Conservation (phyloP, 2,113 vertebrate species). For the Vireo altiloquus region DNA sequence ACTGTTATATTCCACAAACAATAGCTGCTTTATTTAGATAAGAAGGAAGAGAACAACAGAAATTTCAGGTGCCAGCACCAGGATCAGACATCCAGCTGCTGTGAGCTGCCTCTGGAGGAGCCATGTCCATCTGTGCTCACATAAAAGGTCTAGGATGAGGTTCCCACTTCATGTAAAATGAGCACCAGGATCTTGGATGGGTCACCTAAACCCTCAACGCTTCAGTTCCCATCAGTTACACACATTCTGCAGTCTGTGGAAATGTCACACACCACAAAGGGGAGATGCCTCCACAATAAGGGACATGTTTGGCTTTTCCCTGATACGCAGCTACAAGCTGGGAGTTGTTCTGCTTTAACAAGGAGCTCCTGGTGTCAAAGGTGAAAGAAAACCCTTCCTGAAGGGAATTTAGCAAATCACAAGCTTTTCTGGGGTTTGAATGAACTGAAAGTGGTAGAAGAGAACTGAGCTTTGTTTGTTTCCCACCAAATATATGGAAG, state of each 20-base stretch:
- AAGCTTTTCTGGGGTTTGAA: neutral
- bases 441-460: neutral
- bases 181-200: neutral
- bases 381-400: neutral
- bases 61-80: neutral
- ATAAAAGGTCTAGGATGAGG: neutral
- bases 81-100: neutral
- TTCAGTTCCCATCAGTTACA: neutral
- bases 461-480: neutral
- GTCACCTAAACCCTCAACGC: neutral
- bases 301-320: neutral
- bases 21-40: neutral
- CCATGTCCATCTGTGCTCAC: rapidly evolving
- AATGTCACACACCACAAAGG: neutral
- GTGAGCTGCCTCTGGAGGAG: neutral
- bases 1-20: neutral
- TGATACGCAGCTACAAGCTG: neutral
- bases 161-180: neutral
- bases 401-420: neutral
- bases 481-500: neutral
- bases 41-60: neutral
- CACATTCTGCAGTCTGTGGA: neutral
- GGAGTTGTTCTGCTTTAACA: neutral
- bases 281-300: neutral
- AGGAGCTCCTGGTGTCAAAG: neutral